Base-by-base conservation (phyloP, 1,140 invertebrate species). In the Tribolium castaneum region DNA sequence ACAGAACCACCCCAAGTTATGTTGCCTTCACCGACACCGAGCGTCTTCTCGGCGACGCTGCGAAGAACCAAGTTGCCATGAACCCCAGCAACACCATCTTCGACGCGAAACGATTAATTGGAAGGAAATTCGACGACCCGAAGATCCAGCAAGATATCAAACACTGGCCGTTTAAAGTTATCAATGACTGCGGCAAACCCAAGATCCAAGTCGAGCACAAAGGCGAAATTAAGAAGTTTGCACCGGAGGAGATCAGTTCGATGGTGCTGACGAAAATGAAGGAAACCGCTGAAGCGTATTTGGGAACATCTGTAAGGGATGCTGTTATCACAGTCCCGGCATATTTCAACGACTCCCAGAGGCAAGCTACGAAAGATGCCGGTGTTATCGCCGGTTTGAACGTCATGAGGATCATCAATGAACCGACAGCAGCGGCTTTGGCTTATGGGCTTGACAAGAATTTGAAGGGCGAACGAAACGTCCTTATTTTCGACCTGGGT, bases 1-100 rank as follows among this genome's bases (percentile, higher is more conserved):
- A 97, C 88, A 88, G 96, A 54, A 98, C 95, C 16, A 97, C 96
- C 50, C 96, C 96, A 9, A 94, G 93, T 72, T 97, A 97, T 87
- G 96, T 98, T 45, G 96, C 95, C 0, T 93, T 96, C 86, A 95
- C 92, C 1, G 94, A 96, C 80, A 93, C 92, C 0, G 95, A 96
- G 85, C 87, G 93, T 3, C 87, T 95, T 3, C 92, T 95, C 19
- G 89, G 89, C 39, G 88, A 90, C 77, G 90, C 89, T 2, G 88
- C 89, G 25, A 78, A 89, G 90, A 83, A 88, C 70, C 90, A 91
- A 81, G 89, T 90, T 7, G 88, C 94, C 83, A 95, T 97, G 92
- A 97, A 97, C 86, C 95, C 95, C 10, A 89, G 89, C 80, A 97
- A 97, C 85, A 96, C 95, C 1, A 92, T 95, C 10, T 95, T 94